These are phyloP conservation scores for Clamator glandarius DNA, from an alignment of 2,797 vertebrate species.

Conservation along the genomic window DNA sequence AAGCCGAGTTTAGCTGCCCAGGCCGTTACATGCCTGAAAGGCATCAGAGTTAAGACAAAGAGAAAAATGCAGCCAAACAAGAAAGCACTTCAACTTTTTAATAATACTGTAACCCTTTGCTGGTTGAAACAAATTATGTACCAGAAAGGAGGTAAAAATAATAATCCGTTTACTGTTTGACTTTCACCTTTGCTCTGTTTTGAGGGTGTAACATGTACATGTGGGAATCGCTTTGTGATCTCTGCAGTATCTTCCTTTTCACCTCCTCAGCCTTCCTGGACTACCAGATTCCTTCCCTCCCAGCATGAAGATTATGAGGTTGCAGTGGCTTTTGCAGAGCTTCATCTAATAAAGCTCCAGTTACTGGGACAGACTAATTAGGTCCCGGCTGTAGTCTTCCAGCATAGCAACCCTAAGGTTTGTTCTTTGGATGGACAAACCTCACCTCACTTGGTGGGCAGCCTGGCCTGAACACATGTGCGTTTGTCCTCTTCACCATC, in stretches of 20 bases:
- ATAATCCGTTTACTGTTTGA: not conserved
- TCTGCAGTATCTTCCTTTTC: not conserved
- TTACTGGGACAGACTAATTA: not conserved
- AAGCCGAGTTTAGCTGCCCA: slow-evolving; percentile 45
- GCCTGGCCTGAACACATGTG: not conserved
- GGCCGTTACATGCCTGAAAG: slow-evolving; percentile 66
- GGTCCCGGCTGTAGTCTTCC: not conserved
- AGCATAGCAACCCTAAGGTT: not conserved
- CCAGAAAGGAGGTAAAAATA: not conserved
- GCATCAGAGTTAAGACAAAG: slow-evolving; percentile 33
- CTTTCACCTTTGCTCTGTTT: not conserved
- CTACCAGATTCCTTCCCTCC: not conserved
- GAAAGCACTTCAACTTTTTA: slow-evolving; percentile 44
- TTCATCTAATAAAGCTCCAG: not conserved
- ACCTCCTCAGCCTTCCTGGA: not conserved
- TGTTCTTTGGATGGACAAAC: not conserved
- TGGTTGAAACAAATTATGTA: not conserved
- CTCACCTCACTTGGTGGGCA: fast-evolving
- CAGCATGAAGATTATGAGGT: not conserved
- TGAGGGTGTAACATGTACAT: fast-evolving
- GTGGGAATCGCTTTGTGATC: not conserved
- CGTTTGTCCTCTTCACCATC: not conserved
- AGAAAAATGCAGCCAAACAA: slow-evolving; percentile 69
- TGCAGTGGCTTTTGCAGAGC: not conserved
- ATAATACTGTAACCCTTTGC: slow-evolving; percentile 57